These are phyloP conservation scores for Leucophora obtusa DNA, from an alignment of 2,888 invertebrate genomes.

Conservation along the genomic window DNA sequence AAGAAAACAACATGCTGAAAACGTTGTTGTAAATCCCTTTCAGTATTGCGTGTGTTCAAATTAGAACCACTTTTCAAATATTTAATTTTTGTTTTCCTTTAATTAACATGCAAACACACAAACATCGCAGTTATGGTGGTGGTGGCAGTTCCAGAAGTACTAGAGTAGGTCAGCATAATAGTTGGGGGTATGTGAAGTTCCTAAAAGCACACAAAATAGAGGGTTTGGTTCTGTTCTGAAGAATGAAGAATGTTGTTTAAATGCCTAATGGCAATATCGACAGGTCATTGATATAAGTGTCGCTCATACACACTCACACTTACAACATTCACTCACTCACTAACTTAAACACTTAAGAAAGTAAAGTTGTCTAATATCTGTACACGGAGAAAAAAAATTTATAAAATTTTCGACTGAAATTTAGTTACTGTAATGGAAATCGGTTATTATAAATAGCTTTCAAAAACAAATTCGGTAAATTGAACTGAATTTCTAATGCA, in stretches of 20 bases:
- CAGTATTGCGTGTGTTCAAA: constrained; percentile 24
- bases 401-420: too few species aligned
- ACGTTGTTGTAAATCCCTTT: constrained; percentile 41
- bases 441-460: too few species aligned
- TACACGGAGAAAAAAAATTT: too few species aligned
- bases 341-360: neutral
- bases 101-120: constrained; percentile 34
- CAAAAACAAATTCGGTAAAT: too few species aligned
- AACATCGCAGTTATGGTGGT: neutral
- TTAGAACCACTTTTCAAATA: neutral
- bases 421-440: too few species aligned
- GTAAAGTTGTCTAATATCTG: neutral
- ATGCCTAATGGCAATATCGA: constrained; percentile 35
- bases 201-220: neutral
- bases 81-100: neutral
- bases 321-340: neutral
- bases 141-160: neutral
- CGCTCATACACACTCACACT: neutral
- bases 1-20: constrained; percentile 19
- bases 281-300: constrained; percentile 27
- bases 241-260: constrained; percentile 35
- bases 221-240: neutral
- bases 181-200: neutral
- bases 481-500: too few species aligned
- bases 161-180: neutral